A percentile compares a stretch with the other conserved stretches of the same genome.
Evolutionary conservation across 2,797 vertebrate species (phyloP).

Genomic region (Urosaurus nigricauda): DNA sequence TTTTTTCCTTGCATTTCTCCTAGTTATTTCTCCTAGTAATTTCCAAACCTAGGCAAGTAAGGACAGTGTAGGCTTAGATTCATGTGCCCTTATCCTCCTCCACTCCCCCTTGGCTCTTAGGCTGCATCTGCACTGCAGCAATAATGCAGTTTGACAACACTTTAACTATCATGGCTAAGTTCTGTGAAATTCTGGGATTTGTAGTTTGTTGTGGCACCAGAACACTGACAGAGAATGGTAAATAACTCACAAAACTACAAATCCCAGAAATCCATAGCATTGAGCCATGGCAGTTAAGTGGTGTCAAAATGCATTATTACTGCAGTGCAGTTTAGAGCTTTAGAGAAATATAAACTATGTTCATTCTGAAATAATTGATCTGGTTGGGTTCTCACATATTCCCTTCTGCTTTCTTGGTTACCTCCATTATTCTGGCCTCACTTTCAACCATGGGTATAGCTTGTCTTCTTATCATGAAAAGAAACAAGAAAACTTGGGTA

Average conservation of each 20-base stretch:
- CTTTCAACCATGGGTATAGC: not conserved
- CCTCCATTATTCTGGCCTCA: not conserved
- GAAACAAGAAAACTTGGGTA: not conserved
- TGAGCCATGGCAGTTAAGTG: no score
- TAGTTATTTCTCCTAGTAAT: not conserved
- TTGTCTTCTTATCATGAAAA: not conserved
- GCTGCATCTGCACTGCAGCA: no score
- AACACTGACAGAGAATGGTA: no score
- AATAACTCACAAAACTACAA: no score
- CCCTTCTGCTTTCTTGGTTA: not conserved
- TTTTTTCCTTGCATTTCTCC: not conserved
- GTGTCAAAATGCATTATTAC: no score
- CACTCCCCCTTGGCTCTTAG: not conserved
- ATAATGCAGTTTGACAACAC: no score
- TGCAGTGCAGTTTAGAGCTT: no score
- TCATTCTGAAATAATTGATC: not conserved
- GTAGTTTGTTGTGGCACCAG: no score
- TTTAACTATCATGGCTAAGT: no score
- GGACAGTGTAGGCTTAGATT: not conserved
- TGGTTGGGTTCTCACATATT: not conserved
- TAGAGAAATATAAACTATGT: not conserved
- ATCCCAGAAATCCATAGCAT: no score
- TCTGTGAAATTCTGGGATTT: no score
- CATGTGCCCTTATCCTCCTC: no score
- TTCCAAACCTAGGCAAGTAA: not conserved